phyloP scores from a whole-genome alignment of 2,113 vertebrate species.

The Chaetura pelagica region DNA sequence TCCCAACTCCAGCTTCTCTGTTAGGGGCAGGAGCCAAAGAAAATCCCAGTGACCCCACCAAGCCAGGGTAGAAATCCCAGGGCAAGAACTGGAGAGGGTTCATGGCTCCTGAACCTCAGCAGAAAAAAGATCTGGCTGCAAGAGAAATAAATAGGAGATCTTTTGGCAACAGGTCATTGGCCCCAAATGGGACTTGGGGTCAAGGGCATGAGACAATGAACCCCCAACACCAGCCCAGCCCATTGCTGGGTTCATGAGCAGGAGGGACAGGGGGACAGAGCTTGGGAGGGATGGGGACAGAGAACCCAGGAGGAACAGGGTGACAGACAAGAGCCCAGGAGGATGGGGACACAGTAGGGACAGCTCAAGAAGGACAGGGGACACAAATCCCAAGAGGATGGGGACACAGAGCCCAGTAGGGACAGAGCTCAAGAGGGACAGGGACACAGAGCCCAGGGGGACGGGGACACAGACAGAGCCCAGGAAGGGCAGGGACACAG shows the following conservation, averaged over 20 bases:
- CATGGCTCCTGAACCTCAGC: neutral
- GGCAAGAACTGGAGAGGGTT: neutral
- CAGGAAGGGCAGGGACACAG: no score
- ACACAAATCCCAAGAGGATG: no score
- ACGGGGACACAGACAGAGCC: no score
- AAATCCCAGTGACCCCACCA: neutral
- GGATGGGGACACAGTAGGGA: no score
- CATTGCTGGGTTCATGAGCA: neutral
- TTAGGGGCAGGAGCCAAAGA: neutral
- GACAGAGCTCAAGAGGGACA: no score
- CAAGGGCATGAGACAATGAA: neutral
- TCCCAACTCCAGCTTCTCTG: rapidly evolving
- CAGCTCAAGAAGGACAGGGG: no score
- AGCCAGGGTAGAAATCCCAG: rapidly evolving
- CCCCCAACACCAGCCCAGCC: neutral
- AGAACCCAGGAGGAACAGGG: no score
- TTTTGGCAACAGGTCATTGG: neutral
- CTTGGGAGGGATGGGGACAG: no score
- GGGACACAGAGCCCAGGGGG: no score
- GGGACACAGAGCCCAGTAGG: no score
- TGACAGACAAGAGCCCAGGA: no score
- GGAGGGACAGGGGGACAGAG: no score
- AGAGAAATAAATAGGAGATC: rapidly evolving
- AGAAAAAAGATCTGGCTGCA: neutral
- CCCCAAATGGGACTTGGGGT: rapidly evolving